phyloP scores from a whole-genome alignment of 2,113 vertebrate genomes.

The Corapipo altera region DNA sequence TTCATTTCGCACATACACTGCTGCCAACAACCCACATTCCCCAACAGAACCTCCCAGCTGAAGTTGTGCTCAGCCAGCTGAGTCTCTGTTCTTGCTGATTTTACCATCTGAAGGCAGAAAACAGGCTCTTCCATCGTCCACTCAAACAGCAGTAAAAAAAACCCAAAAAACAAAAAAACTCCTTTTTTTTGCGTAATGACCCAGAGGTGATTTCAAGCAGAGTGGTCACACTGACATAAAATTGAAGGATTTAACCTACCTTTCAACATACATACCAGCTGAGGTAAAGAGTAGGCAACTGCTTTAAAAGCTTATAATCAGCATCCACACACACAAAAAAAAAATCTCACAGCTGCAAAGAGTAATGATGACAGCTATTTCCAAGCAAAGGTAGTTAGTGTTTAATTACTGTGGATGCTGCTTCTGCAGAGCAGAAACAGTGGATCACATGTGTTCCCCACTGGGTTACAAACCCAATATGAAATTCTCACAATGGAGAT shows the following conservation, averaged over 20 bases:
- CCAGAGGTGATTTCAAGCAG: constrained; percentile 10
- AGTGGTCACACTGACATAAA: accelerated
- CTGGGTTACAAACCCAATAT: not conserved
- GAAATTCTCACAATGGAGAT: not conserved
- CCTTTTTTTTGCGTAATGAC: not conserved
- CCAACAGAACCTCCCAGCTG: not conserved
- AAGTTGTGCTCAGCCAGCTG: not conserved
- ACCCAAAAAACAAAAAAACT: not conserved
- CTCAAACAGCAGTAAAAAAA: not conserved
- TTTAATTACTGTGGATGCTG: not conserved
- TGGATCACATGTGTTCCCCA: not conserved
- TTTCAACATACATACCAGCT: constrained; percentile 2
- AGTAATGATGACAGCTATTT: not conserved
- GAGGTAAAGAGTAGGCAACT: not conserved
- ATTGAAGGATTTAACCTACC: not conserved
- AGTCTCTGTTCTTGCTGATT: not conserved
- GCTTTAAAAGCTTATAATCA: not conserved
- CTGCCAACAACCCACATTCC: not conserved
- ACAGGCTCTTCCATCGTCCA: not conserved
- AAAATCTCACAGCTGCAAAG: not conserved
- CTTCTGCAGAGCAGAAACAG: not conserved
- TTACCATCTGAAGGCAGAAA: not conserved
- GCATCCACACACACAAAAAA: not conserved
- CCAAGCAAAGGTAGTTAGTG: not conserved
- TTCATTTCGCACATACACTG: not conserved